Evolutionary conservation across 2,888 invertebrate genomes (phyloP).

Genomic region (Baronia brevicornis): DNA sequence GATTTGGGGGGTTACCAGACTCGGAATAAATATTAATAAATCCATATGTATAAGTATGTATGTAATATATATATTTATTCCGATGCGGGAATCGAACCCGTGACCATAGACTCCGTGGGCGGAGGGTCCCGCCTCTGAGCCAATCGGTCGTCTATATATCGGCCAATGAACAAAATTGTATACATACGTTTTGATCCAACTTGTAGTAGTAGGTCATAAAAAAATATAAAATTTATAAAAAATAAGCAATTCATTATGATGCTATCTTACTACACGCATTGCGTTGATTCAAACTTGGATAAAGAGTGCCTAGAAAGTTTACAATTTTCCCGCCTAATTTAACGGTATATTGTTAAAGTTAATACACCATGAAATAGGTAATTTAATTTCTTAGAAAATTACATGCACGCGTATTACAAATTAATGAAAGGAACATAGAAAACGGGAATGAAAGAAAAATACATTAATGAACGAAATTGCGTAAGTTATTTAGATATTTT

Average conservation of each 20-base stretch:
- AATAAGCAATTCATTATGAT: conserved; percentile 9
- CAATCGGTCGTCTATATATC: too few relatives aligned
- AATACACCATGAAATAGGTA: conserved; percentile 51
- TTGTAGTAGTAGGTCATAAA: conserved; percentile 5
- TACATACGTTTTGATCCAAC: conserved; percentile 12
- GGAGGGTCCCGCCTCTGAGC: too few relatives aligned
- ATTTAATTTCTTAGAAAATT: conserved; percentile 19
- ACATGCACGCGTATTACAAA: conserved; percentile 1
- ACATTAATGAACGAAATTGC: too few relatives aligned
- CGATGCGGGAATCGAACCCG: too few relatives aligned
- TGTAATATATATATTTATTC: too few relatives aligned
- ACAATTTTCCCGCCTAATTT: conserved; percentile 12
- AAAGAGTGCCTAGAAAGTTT: conserved; percentile 1
- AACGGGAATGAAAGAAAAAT: background rate
- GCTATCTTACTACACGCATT: conserved; percentile 10
- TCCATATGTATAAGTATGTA: too few relatives aligned
- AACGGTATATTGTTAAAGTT: conserved; percentile 14
- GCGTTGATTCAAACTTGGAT: conserved; percentile 3
- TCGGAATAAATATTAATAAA: too few relatives aligned
- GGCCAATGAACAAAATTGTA: conserved; percentile 1
- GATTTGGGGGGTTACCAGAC: too few relatives aligned
- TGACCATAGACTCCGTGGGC: too few relatives aligned
- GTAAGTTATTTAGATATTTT: too few relatives aligned
- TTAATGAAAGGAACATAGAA: conserved; percentile 3
- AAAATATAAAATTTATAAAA: conserved; percentile 3